Percentiles rank a stretch among this genome's conserved stretches.
Conservation (phyloP, 2,888 invertebrate genomes). For the Pasiphila rectangulata region DNA sequence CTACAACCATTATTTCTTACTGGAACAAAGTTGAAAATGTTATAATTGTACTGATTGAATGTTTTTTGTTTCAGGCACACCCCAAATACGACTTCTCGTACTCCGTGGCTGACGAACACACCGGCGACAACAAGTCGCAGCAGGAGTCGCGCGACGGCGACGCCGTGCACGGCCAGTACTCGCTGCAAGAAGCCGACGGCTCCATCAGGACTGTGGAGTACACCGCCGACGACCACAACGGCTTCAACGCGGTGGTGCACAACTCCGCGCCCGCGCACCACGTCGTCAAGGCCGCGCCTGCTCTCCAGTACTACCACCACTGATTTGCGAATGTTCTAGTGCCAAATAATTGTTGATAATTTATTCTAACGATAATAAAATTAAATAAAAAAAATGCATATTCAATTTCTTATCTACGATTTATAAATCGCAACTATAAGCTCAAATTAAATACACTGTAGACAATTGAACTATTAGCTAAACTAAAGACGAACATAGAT, state of each 20-base stretch:
- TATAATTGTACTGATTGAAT: no score
- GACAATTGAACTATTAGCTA: no score
- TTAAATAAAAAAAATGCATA: no score
- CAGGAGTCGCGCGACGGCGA: conserved; percentile 78
- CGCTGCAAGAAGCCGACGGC: conserved; percentile 78
- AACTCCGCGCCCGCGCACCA: conserved; percentile 59
- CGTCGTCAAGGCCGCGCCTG: conserved; percentile 34
- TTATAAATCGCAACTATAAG: no score
- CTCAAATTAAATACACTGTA: no score
- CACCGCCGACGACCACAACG: conserved; percentile 74
- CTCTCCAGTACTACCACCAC: conserved; percentile 15
- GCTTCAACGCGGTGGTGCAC: conserved; percentile 66
- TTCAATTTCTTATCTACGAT: no score
- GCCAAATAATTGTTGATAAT: not conserved
- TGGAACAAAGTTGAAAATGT: no score
- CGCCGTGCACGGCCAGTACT: conserved; percentile 78
- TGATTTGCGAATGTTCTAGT: no score
- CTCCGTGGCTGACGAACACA: conserved; percentile 79
- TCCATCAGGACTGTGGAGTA: conserved; percentile 79
- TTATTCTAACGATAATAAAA: conserved; percentile 8
- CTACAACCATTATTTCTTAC: no score
- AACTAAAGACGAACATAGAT: no score
- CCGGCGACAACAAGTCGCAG: conserved; percentile 80
- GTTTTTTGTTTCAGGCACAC: conserved; percentile 47
- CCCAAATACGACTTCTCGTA: conserved; percentile 78